Conservation (phyloP, 2,888 invertebrate genomes). For the Trissoscelio sp. region DNA sequence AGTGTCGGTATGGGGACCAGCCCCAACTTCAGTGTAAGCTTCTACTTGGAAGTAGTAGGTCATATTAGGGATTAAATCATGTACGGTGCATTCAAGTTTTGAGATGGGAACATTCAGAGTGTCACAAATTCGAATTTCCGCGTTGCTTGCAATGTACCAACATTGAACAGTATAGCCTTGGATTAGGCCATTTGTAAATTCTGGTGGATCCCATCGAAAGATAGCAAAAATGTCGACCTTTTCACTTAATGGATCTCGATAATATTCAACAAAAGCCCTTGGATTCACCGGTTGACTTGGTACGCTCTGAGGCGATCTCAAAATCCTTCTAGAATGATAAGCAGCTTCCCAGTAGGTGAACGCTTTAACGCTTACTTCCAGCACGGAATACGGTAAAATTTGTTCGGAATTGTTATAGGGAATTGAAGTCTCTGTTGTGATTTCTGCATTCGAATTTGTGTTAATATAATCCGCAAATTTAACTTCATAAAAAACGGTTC, state of each 20-base stretch:
- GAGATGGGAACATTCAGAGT: conserved; percentile 84
- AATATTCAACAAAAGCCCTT: conserved; percentile 89
- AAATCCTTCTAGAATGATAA: conserved; percentile 85
- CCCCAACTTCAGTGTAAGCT: conserved; percentile 91
- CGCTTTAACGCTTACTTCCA: conserved; percentile 91
- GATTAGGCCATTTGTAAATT: conserved; percentile 89
- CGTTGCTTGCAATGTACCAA: conserved; percentile 85
- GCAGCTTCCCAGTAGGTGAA: conserved; percentile 94
- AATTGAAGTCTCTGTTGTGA: conserved; percentile 78
- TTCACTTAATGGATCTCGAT: conserved; percentile 80
- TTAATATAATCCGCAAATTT: conserved; percentile 87
- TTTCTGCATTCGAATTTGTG: conserved; percentile 85
- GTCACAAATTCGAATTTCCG: conserved; percentile 85
- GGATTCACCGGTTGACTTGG: conserved; percentile 90
- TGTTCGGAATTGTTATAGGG: conserved; percentile 83
- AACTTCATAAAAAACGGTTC: conserved; percentile 92
- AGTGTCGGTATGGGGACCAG: conserved; percentile 88
- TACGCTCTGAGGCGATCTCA: conserved; percentile 91
- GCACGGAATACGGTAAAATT: conserved; percentile 88
- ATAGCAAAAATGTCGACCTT: conserved; percentile 76
- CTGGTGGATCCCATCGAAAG: conserved; percentile 89
- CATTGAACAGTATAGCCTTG: conserved; percentile 89
- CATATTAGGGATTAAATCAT: conserved; percentile 85
- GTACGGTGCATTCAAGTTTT: conserved; percentile 86
- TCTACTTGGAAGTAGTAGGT: conserved; percentile 90